Evolutionary conservation across 2,888 invertebrate genomes (phyloP), one percentile per base, ranked within the genome.

Genomic region (Julus scandinavius): DNA sequence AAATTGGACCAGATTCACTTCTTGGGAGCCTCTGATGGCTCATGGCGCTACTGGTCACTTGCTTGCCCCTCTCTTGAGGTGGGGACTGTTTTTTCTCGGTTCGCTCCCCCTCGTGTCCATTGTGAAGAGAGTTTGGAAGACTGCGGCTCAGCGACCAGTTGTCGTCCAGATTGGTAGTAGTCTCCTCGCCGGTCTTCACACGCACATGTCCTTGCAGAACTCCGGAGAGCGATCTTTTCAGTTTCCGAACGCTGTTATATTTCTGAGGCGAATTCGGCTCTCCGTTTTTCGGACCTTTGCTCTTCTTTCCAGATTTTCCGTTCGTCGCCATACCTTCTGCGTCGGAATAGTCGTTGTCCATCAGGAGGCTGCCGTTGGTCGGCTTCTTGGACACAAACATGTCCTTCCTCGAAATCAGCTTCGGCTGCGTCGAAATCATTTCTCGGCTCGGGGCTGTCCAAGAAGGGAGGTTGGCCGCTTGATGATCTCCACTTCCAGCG

Each of bases 131-230:
- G 91, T 95, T 96, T 1, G 96, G 96, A 0, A 96, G 95, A 17
- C 96, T 96, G 91, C 96, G 95, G 89, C 96, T 96, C 54, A 97
- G 92, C 90, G 96, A 94, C 97, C 97, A 97, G 92, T 97, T 96
- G 87, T 94, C 94, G 91, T 94, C 95, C 63, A 93, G 91, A 17
- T 91, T 89, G 20, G 90, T 90, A 5, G 88, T 89, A 0, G 89
- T 80, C 83, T 88, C 89, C 6, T 89, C 89, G 13, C 80, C 41
- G 5, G 49, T 17, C 63, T 40, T 88, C 6, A 58, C 29, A 11
- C 87, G 38, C 20, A 54, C 49, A 40, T 72, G 29, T 2, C 41
- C 63, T n/a, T 87, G 0, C 63, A 90, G 88, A 13, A 90, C 91
- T n/a, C 91, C 90, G 7, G 91, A 91, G 0, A 96, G 94, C 0